Base-by-base conservation (phyloP, 2,888 invertebrate species). In the Listrodromus nycthemerus region DNA sequence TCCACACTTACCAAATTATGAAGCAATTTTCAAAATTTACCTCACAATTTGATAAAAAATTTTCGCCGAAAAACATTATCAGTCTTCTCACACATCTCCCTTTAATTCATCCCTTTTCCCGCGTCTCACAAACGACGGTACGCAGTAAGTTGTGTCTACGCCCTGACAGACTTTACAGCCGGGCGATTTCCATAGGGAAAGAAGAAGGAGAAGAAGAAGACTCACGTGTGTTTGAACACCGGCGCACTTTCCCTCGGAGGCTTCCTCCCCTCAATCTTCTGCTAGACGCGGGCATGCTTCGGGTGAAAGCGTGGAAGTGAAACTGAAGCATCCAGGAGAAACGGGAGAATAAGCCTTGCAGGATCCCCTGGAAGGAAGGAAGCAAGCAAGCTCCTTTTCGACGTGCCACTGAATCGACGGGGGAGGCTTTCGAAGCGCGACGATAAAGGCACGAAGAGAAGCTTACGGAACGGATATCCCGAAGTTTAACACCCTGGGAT, bases 401-500 rank as follows among this genome's bases (percentile, higher is more conserved):
- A 75, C 71, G 76, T 74, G 58, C 33, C 63, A 41, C 63, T 48
- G 65, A 80, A 80, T 71, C 70, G 75, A 55, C 21, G 27, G 61
- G 75, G 37, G 37, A 37, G 80, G 41, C 70, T 83, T 83, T 80
- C 50, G 65, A 21, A 70, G 66, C 75, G 70, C 66, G 45, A 82
- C 69, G 73, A 78, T 67, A 48, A 48, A 41, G 30, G 50, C 21
- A 37, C 63, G 27, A 65, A 71, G 70, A 65, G 52, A 30, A 77
- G 55, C 71, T 71, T 76, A 80, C 80, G 55, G 66, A 61, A 65
- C 76, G 83, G 80, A 83, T 83, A 83, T 83, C 76, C 75, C 50
- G 19, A 52, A 83, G 83, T 83, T 83, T 76, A 83, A 80, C 80
- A 83, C 83, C 48, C 80, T 52, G 1, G 19, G 2, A 37, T 52